Evolutionary conservation across 2,113 vertebrate species (phyloP).

Genomic region (Oenanthe oenanthe): DNA sequence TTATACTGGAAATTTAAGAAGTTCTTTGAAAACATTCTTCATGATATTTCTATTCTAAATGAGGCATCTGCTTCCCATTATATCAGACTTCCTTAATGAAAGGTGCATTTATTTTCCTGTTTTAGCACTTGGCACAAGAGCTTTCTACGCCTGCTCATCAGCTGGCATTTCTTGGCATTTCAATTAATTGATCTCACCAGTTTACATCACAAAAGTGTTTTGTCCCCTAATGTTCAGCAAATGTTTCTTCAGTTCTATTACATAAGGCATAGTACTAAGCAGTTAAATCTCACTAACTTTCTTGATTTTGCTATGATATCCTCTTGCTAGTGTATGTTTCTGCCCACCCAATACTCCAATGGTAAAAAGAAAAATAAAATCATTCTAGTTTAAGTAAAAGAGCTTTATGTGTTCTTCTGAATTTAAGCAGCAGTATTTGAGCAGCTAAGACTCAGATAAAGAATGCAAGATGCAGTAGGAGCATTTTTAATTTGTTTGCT

Average conservation of each 20-base stretch:
- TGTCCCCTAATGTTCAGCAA: not conserved
- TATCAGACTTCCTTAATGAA: not conserved
- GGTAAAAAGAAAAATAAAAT: not conserved
- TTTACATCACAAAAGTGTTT: not conserved
- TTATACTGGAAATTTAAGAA: not conserved
- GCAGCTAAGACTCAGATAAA: not conserved
- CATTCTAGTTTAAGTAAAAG: not conserved
- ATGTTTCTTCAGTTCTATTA: not conserved
- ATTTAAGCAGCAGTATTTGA: not conserved
- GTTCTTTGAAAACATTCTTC: not conserved
- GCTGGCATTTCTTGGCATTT: constrained; percentile 1
- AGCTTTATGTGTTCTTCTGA: not conserved
- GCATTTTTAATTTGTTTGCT: not conserved
- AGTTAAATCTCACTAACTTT: not conserved
- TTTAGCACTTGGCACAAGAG: not conserved
- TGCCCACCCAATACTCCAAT: not conserved
- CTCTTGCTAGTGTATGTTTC: not conserved
- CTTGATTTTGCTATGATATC: not conserved
- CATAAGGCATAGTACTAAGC: not conserved
- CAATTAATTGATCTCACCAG: not conserved
- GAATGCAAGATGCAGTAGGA: not conserved
- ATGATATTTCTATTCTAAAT: not conserved
- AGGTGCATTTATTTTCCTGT: not conserved
- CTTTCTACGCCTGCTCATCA: not conserved
- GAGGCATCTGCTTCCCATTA: not conserved